Evolutionary conservation across 2,888 invertebrate genomes (phyloP), one percentile per base, ranked within the genome.

Genomic region (Dryobota labecula): DNA sequence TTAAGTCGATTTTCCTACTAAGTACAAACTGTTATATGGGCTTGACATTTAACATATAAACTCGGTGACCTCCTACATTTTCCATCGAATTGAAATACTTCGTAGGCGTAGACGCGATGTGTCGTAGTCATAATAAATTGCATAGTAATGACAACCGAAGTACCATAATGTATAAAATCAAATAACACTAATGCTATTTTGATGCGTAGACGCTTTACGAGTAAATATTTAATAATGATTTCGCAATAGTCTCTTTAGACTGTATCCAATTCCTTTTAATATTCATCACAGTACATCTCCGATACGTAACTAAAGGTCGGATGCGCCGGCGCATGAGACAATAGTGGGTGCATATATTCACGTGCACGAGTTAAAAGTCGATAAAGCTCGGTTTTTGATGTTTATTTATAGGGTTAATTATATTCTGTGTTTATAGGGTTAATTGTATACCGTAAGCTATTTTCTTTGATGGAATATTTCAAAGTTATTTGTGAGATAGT

Each of bases 231-330:
- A 80, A 70, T 73, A 75, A 69, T 68, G 70, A 78, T 86, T 82
- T 82, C 61, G 86, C 79, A 85, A 87, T 76, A 81, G 72, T 71
- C 83, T 86, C 70, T 84, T 86, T 86, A 87, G 76, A 33, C 70
- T 83, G 74, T 64, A 73, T 61, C 49, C 61, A 56, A 73, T 73
- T 63, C 78, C 77, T 72, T 84, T 87, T 86, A 87, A 80, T 88
- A 89, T 89, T 86, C 88, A 88, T 84, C 78, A 78, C 73, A 75
- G 70, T 73, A 43, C 83, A 83, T 86, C 75, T 84, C 76, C 67
- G 73, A 80, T 84, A 73, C 36, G 63, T 82, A 75, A 64, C 60
- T 78, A 89, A 89, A 89, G 88, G 89, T 88, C 83, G 83, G 49
- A 49, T 73, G 66, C 70, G 65, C 61, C 45, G 71, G 69, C 73